phyloP scores from a whole-genome alignment of 2,797 vertebrate species.

The Malacoraja senta region DNA sequence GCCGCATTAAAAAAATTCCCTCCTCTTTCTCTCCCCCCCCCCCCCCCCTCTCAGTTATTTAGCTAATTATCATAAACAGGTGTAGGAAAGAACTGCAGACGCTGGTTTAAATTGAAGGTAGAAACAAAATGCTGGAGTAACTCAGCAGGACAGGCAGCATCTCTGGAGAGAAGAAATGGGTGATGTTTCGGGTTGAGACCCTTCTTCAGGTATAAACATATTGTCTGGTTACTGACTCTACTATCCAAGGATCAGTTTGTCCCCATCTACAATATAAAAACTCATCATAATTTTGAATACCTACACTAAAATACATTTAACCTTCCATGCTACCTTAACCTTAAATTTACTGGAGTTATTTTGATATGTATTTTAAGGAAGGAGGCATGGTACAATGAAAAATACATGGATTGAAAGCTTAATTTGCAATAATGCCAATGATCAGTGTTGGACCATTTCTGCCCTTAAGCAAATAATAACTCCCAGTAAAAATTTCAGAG shows the following conservation, averaged over 20 bases:
- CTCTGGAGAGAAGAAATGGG: too few relatives aligned
- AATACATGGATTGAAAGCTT: neutral
- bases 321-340: neutral
- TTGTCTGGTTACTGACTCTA: neutral
- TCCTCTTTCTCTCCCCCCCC: neutral
- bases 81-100: too few relatives aligned
- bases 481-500: too few relatives aligned
- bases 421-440: neutral
- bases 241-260: neutral
- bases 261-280: neutral
- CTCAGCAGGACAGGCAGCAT: too few relatives aligned
- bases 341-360: neutral
- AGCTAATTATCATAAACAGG: neutral
- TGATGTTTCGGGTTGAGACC: too few relatives aligned
- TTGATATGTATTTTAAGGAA: neutral
- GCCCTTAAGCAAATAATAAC: neutral
- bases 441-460: neutral
- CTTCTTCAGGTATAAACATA: neutral
- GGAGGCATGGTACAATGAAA: neutral
- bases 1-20: constrained; percentile 13
- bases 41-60: neutral
- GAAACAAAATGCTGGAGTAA: too few relatives aligned
- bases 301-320: neutral
- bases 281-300: neutral
- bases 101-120: too few relatives aligned